phyloP scores from a whole-genome alignment of 2,113 vertebrate genomes.

The Psilopogon haemacephalus region DNA sequence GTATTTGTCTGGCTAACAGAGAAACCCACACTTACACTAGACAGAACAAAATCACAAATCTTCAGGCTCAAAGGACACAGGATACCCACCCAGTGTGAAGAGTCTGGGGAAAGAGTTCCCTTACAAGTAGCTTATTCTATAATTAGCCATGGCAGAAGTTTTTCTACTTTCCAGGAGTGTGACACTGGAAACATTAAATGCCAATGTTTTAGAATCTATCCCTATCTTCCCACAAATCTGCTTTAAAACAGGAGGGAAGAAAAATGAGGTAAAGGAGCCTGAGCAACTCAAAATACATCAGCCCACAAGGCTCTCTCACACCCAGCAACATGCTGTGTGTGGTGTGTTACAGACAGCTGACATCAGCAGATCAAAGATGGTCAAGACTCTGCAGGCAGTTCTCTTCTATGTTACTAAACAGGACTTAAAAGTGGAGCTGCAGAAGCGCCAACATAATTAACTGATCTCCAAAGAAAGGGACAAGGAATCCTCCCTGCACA shows the following conservation, averaged over 20 bases:
- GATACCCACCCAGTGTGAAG: background rate
- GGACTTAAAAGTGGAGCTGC: background rate
- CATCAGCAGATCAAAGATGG: background rate
- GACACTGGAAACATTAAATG: background rate
- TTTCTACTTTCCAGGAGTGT: background rate
- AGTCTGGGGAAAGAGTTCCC: background rate
- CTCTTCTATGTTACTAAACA: background rate
- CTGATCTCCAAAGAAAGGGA: background rate
- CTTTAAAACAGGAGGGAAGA: background rate
- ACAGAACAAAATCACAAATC: background rate
- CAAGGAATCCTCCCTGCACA: background rate
- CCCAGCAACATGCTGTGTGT: background rate
- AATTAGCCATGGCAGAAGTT: conserved; percentile 15
- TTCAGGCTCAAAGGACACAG: conserved; percentile 16
- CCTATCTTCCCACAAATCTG: background rate
- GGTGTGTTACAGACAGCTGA: background rate
- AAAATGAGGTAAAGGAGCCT: background rate
- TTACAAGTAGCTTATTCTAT: background rate
- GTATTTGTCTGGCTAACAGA: conserved; percentile 16
- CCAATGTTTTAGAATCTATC: background rate
- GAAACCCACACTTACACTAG: conserved; percentile 1
- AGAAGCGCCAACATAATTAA: background rate
- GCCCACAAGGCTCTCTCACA: background rate
- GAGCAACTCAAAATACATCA: background rate
- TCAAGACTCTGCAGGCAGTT: background rate